Base-by-base conservation (phyloP, 2,797 vertebrate species). In the Sylvia borin region DNA sequence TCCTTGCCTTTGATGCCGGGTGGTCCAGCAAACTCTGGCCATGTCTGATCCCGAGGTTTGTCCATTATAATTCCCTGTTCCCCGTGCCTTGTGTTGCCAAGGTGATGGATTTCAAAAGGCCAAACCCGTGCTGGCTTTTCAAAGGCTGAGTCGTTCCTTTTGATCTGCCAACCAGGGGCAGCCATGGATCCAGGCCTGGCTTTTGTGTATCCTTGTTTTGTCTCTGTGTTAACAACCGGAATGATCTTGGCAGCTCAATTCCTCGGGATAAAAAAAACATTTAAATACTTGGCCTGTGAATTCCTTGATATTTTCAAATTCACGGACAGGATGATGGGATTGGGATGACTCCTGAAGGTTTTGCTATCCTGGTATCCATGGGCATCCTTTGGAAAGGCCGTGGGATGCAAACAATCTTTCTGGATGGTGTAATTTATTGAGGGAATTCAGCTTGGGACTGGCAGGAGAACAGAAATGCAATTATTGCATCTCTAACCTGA, bases 61-160 rank as follows among this genome's bases (percentile, higher is more conserved):
- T 25, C 47, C 27, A 1, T 62, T 22, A 1, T 1, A 7, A 31
- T 36, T 53, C 88, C 73, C 70, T 17, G 58, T 9, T 57, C 42
- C 48, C 54, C 7, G 85, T 16, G 83, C 43, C 62, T 24, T 3
- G 77, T 22, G 92, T 94, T 93, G 70, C 90, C 84, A 90, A n/a
- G 94, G 96, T 4, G 85, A 95, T 74, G 57, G n/a, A 83, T 90
- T 92, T 70, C 81, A 24, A 90, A 96, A 96, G 75, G 80, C 73
- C 91, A 81, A 67, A 62, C 13, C 84, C 20, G 8, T 13, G 40
- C 79, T 95, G 3, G 1, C 47, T 38, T 87, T 90, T 85, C 91
- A 92, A 93, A 96, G 92, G 70, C 87, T 48, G 65, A 13, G 58
- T 62, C 82, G 84, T 82, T 94, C 66, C 90, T 77, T 94, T 95